Base-by-base conservation (phyloP, 2,113 vertebrate genomes). In the Mobula birostris region DNA sequence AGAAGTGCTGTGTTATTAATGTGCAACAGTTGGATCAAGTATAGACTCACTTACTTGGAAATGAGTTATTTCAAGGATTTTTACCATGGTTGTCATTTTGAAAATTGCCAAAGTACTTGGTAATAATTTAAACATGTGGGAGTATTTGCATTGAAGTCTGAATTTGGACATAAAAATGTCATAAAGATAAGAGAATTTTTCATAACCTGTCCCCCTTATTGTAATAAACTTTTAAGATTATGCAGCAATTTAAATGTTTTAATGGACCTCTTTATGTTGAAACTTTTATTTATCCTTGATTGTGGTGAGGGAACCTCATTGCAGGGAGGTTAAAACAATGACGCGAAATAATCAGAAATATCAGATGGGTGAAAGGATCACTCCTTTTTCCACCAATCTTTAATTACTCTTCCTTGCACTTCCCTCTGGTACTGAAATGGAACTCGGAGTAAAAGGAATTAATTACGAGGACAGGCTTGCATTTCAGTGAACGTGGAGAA, bases 1-100 rank as follows among this genome's bases (percentile, higher is more conserved):
- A 40, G 66, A 94, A 94, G 94, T 78, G 93, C 80, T 95, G 94
- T 95, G 92, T n/a, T 95, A 95, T 96, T 95, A 94, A 95, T 94
- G 17, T 74, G 72, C 94, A 95, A 56, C 36, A 74, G 19, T 56
- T 29, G 90, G 66, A 92, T 72, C 66, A 72, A 32, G 19, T 72
- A 40, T 19, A 21, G 66, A 72, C 88, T 36, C 19, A 8, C 36
- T 92, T 66, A 32, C 48, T 92, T 36, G 66, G 68, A 93, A 92
- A 40, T 27, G 32, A 74, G 24, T 93, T 74, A 56, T 93, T 48
- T 17, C 36, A 74, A 74, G 24, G 66, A 70, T 74, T 93, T 93
- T 74, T 19, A 7, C 66, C 29, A 11, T 93, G 21, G 8, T 27
- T 56, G 85, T 90, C 61, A 66, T 17, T 90, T 90, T 90, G 85